These are phyloP conservation scores for Alexandromys fortis DNA, from an alignment of 2,113 vertebrate species.

Conservation along the genomic window DNA sequence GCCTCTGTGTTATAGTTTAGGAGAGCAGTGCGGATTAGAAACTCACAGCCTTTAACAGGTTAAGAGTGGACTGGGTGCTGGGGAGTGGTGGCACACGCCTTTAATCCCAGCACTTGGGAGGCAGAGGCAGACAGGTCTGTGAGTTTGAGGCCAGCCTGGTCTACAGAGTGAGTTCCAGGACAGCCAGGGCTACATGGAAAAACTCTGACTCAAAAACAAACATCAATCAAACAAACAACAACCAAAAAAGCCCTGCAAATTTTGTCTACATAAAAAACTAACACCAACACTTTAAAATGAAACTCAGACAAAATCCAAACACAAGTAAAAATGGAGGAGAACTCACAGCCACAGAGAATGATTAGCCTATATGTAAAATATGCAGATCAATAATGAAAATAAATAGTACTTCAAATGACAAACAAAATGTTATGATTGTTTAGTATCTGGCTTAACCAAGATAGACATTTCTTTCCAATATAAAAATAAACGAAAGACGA, in stretches of 20 bases:
- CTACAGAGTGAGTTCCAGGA: not conserved
- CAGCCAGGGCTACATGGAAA: not conserved
- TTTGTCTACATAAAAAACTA: constrained; percentile 54
- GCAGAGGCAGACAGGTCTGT: not conserved
- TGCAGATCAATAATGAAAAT: not conserved
- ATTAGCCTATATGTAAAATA: not conserved
- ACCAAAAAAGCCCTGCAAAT: not conserved
- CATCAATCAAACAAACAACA: not conserved
- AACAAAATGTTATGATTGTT: not conserved
- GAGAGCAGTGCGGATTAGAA: not conserved
- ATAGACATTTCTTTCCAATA: not conserved
- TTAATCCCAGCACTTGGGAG: not conserved
- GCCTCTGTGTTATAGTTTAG: not conserved
- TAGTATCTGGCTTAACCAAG: constrained; percentile 44
- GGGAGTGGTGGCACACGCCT: not conserved
- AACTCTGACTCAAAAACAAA: not conserved
- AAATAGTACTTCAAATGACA: not conserved
- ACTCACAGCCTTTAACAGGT: not conserved
- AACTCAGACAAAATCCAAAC: constrained; percentile 41
- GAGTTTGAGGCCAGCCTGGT: not conserved
- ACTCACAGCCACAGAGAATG: not conserved
- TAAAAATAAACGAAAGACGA: not conserved
- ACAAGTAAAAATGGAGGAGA: not conserved
- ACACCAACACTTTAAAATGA: constrained; percentile 39
- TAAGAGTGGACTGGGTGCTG: not conserved